Conservation (phyloP, 2,888 invertebrate species). For the Zhengitettix transpicula region DNA sequence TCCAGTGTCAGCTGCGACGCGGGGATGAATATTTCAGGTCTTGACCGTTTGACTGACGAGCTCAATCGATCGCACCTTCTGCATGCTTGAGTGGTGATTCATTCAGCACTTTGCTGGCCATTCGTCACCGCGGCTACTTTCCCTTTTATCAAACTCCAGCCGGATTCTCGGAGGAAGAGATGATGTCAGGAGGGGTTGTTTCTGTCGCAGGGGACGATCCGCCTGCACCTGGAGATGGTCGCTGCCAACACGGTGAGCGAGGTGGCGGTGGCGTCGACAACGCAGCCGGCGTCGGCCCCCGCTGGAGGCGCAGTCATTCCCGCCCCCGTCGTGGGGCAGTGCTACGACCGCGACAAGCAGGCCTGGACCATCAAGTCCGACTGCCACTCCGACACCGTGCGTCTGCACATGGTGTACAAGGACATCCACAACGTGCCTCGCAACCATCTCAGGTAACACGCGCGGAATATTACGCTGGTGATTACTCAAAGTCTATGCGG, state of each 20-base stretch:
- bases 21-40: too few relatives aligned
- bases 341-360: conserved; percentile 66
- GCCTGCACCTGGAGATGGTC: conserved; percentile 54
- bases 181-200: too few relatives aligned
- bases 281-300: conserved; percentile 5
- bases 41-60: too few relatives aligned
- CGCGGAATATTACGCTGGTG: too few relatives aligned
- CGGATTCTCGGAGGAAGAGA: too few relatives aligned
- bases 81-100: too few relatives aligned
- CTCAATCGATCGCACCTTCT: too few relatives aligned
- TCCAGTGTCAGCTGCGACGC: too few relatives aligned
- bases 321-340: conserved; percentile 39
- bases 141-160: too few relatives aligned
- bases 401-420: conserved; percentile 56
- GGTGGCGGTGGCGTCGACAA: conserved; percentile 9
- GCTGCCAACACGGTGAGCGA: conserved; percentile 53
- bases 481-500: too few relatives aligned
- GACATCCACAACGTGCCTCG: conserved; percentile 63
- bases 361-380: conserved; percentile 66
- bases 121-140: too few relatives aligned
- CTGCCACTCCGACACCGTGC: conserved; percentile 56
- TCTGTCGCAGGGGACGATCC: conserved; percentile 31
- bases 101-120: too few relatives aligned
- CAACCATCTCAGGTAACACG: conserved; percentile 44
- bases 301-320: conserved; percentile 26